These are phyloP conservation scores for Periplaneta americana DNA, from an alignment of 1,140 invertebrate genomes.

Conservation along the genomic window DNA sequence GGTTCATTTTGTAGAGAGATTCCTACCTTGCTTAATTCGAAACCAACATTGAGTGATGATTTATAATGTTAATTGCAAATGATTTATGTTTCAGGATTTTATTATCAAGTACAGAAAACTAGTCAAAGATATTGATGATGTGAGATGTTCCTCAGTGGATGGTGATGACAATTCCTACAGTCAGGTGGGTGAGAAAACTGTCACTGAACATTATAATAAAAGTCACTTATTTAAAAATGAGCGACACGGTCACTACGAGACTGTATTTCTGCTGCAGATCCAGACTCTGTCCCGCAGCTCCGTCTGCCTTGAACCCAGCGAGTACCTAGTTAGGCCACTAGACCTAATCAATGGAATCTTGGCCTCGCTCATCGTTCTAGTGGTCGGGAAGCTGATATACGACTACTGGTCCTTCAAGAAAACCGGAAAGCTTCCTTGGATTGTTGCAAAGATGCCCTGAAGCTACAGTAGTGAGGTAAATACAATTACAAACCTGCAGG, in stretches of 20 bases:
- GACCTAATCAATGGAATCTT: conserved; percentile 68
- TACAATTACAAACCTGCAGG: too few relatives aligned
- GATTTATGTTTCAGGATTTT: conserved; percentile 33
- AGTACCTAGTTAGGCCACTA: conserved; percentile 51
- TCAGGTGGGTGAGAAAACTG: conserved; percentile 41
- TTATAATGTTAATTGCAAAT: too few relatives aligned
- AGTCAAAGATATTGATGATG: conserved; percentile 58
- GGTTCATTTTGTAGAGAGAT: too few relatives aligned
- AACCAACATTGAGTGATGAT: too few relatives aligned
- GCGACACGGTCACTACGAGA: too few relatives aligned
- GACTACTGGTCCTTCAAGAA: conserved; percentile 77
- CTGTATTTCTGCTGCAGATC: too few relatives aligned
- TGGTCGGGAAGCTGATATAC: conserved; percentile 67
- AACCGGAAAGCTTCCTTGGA: conserved; percentile 73
- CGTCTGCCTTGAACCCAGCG: conserved; percentile 51
- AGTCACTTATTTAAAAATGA: too few relatives aligned
- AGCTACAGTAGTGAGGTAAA: too few relatives aligned
- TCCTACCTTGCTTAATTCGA: too few relatives aligned
- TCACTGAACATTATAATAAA: too few relatives aligned
- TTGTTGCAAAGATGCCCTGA: conserved; percentile 64
- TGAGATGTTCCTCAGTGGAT: conserved; percentile 52
- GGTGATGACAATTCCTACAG: conserved; percentile 52
- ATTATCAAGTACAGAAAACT: conserved; percentile 63
- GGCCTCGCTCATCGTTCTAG: conserved; percentile 56
- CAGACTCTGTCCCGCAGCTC: conserved; percentile 56